Percentiles rank a stretch among this genome's conserved stretches.
phyloP scores from a whole-genome alignment of 2,797 vertebrate species.

The Emydoidea blandingii region DNA sequence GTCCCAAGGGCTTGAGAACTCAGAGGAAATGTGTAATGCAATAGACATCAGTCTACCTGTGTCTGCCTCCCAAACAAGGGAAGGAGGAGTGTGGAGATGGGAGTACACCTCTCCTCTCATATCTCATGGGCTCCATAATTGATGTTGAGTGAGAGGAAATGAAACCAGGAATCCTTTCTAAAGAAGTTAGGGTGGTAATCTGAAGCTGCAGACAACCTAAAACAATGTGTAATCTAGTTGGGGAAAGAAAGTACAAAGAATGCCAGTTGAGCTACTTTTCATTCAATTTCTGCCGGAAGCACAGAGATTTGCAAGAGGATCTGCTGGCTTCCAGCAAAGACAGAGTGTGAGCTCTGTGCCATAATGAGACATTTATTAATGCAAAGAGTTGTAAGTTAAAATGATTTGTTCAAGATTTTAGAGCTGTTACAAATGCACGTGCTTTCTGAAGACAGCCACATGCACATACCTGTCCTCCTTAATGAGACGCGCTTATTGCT shows the following conservation, averaged over 20 bases:
- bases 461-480: not conserved
- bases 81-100: not conserved
- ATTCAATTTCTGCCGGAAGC: fast-evolving
- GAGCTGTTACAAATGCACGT: not conserved
- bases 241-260: not conserved
- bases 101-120: fast-evolving
- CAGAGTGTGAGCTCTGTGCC: fast-evolving
- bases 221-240: not conserved
- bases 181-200: not conserved
- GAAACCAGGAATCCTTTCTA: not conserved
- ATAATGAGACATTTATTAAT: fast-evolving
- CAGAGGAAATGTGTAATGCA: not conserved
- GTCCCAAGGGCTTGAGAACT: fast-evolving
- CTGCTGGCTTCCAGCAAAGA: not conserved
- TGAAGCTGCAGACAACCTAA: not conserved
- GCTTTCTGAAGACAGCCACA: fast-evolving
- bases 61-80: not conserved
- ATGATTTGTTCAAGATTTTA: not conserved
- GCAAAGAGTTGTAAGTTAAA: no score
- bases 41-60: not conserved
- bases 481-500: not conserved
- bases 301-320: fast-evolving
- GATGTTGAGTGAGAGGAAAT: slow-evolving; percentile 13
- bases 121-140: not conserved
- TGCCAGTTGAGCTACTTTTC: not conserved